These are phyloP conservation scores for Melanotaenia parkinsoni DNA, from an alignment of 2,797 vertebrate species.

Conservation along the genomic window DNA sequence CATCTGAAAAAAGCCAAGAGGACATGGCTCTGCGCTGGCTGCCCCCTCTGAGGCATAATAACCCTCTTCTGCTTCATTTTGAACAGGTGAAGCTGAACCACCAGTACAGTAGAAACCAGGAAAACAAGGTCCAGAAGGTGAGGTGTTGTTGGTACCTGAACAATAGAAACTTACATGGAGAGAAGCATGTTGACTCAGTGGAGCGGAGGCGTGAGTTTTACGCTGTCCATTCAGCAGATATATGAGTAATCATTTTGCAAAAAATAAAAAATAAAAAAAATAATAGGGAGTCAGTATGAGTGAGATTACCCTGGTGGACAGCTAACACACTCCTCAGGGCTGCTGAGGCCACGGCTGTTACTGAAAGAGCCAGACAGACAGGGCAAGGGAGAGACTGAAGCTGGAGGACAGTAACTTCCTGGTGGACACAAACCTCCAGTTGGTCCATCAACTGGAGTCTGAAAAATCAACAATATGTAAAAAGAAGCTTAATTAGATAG, in stretches of 20 bases:
- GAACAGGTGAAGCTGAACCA: slow-evolving; percentile 82
- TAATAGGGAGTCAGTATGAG: not conserved
- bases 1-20: slow-evolving; percentile 87
- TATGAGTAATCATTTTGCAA: slow-evolving; percentile 6
- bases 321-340: slow-evolving; percentile 79
- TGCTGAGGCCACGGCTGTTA: slow-evolving; percentile 82
- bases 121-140: slow-evolving; percentile 85
- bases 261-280: not conserved
- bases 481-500: not conserved
- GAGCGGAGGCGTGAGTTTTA: not conserved
- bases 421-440: slow-evolving; percentile 85
- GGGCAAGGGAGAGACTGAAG: slow-evolving; percentile 81
- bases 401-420: slow-evolving; percentile 81
- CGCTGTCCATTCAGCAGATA: not conserved
- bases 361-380: slow-evolving; percentile 89
- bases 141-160: slow-evolving; percentile 80
- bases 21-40: slow-evolving; percentile 81
- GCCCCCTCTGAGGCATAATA: slow-evolving; percentile 83
- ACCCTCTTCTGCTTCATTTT: slow-evolving; percentile 84
- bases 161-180: slow-evolving; percentile 81
- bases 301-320: slow-evolving; percentile 87
- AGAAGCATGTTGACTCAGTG: slow-evolving; percentile 14
- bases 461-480: slow-evolving; percentile 7
- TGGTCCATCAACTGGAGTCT: slow-evolving; percentile 85
- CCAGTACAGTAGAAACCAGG: slow-evolving; percentile 88